Conservation (phyloP, 2,888 invertebrate genomes). For the Sarcophaga variegata region DNA sequence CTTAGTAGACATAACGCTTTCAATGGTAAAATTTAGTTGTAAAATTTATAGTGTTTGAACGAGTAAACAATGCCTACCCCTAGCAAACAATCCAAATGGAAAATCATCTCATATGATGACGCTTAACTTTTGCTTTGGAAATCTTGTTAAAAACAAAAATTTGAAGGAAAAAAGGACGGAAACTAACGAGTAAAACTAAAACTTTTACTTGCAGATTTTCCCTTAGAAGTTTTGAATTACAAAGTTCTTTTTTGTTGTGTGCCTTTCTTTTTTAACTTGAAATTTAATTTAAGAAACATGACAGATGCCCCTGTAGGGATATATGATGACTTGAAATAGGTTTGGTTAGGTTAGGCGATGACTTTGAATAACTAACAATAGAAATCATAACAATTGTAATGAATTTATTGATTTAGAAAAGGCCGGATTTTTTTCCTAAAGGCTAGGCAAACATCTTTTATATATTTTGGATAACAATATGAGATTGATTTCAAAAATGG, state of each 20-base stretch:
- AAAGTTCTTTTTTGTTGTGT: neutral
- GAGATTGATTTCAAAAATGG: too few species aligned
- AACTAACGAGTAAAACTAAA: constrained; percentile 8
- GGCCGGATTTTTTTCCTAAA: neutral
- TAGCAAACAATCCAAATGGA: neutral
- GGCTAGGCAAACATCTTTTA: too few species aligned
- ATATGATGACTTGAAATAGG: neutral
- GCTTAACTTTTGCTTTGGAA: constrained; percentile 4
- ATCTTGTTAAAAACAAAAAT: constrained; percentile 29
- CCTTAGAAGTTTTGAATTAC: constrained; percentile 23
- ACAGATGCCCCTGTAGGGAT: constrained; percentile 18
- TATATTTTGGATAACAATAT: too few species aligned
- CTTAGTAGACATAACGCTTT: constrained; percentile 18
- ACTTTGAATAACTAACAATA: too few species aligned
- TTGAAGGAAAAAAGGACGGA: neutral
- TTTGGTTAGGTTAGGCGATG: too few species aligned
- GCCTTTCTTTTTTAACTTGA: neutral
- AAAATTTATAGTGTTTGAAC: constrained; percentile 21
- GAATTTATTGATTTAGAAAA: too few species aligned
- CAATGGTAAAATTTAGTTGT: constrained; percentile 42
- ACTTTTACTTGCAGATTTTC: constrained; percentile 25
- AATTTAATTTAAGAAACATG: constrained; percentile 5
- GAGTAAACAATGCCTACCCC: constrained; percentile 1
- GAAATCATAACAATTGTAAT: too few species aligned
- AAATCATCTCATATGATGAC: neutral